Evolutionary conservation across 2,113 vertebrate species (phyloP), one percentile per base, ranked within the genome.

Genomic region (Scolopax mira): DNA sequence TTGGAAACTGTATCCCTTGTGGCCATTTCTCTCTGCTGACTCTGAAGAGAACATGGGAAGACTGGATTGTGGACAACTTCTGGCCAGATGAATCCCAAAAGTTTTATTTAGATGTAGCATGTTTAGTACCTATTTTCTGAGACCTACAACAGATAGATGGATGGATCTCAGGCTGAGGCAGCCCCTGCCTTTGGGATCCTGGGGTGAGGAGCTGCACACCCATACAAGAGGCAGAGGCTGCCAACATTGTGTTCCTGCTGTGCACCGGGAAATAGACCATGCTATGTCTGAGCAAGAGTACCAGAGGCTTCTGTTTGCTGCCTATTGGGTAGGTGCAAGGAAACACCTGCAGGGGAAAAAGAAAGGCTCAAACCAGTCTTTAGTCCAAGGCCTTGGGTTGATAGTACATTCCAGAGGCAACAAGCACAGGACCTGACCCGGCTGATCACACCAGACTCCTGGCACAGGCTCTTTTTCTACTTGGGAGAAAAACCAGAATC

Each of bases 191-290:
- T 70, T 13, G 7, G 25, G 18, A 48, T 42, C 2, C 42, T 31
- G 17, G 35, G 42, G 35, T 7, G 8, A 4, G 6, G 46, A 13
- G 1, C 25, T 67, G 39, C 58, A 19, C 12, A 31, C 2, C 22
- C n/a, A 10, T 33, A 31, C 1, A 3, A 77, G 46, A 39, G 22
- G 51, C 41, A 65, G 69, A 77, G 23, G 10, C 35, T 69, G 49
- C 17, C 17, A 81, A 55, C 28, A 25, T 10, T 11, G 27, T 3
- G 2, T 10, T 77, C 31, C 28, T 52, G 39, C 58, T 7, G 6
- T 14, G 37, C 39, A 12, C 24, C 3, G 4, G 11, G 13, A 44
- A 42, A 31, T 41, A 62, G 31, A 61, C 11, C 0, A 0, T 65
- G 41, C 33, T 55, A 31, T 0, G 5, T 19, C 6, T 49, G 31